Conservation (phyloP, 2,888 invertebrate species). For the Leptopterna dolabrata region DNA sequence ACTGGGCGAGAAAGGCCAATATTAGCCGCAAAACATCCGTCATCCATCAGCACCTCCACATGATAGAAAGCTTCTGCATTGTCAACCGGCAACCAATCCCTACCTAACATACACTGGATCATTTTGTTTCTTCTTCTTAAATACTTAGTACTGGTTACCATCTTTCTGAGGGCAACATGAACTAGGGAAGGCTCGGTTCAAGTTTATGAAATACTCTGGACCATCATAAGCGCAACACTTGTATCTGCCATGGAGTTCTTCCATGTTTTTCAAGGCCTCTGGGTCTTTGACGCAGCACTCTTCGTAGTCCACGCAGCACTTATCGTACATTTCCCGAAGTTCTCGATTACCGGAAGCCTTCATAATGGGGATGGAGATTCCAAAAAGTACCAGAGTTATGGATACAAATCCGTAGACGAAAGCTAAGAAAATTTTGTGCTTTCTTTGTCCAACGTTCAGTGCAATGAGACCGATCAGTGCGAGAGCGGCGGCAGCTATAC, state of each 20-base stretch:
- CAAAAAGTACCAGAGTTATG: background rate
- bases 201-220: background rate
- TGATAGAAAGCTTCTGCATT: too few species aligned
- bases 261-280: background rate
- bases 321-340: background rate
- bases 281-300: background rate
- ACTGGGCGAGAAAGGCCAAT: too few species aligned
- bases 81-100: too few species aligned
- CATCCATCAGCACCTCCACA: too few species aligned
- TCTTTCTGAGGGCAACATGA: background rate
- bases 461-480: background rate
- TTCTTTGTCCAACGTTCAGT: background rate
- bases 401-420: background rate
- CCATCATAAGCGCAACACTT: background rate
- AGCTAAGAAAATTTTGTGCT: background rate
- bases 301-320: background rate
- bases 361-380: background rate
- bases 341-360: too few species aligned
- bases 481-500: background rate
- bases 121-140: too few species aligned
- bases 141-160: too few species aligned
- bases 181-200: background rate
- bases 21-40: too few species aligned
- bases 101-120: too few species aligned
- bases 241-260: background rate